phyloP scores from a whole-genome alignment of 2,797 vertebrate genomes.

The Bradypus variegatus region DNA sequence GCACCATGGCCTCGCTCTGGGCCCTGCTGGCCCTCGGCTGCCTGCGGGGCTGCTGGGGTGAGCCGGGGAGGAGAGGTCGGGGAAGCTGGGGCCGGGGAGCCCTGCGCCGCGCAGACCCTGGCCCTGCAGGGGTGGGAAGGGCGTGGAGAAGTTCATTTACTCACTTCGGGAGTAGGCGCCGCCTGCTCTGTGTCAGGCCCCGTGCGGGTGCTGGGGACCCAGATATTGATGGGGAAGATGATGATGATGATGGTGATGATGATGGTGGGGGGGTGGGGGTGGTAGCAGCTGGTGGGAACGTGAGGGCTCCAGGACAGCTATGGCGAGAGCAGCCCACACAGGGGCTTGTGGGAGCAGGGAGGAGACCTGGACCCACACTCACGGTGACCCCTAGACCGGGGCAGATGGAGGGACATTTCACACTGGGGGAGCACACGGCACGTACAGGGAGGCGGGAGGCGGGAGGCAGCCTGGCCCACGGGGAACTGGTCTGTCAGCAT shows the following conservation, averaged over 20 bases:
- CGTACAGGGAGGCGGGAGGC: not conserved
- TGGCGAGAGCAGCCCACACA: not conserved
- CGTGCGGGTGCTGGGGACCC: not conserved
- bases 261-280: too few species aligned
- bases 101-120: not conserved
- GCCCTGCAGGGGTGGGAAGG: not conserved
- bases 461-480: too few species aligned
- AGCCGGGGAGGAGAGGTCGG: not conserved
- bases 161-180: not conserved
- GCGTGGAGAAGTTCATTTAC: not conserved
- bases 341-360: not conserved
- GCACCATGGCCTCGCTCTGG: conserved; percentile 52
- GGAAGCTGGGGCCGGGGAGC: not conserved
- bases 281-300: not conserved
- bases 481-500: not conserved
- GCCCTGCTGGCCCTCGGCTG: conserved; percentile 53
- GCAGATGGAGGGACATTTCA: not conserved
- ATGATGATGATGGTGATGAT: too few species aligned
- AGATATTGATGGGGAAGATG: not conserved
- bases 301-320: not conserved
- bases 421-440: not conserved
- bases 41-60: conserved; percentile 42
- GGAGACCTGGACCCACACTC: not conserved
- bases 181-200: not conserved
- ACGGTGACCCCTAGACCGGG: accelerated